Conservation (phyloP, 2,888 invertebrate genomes). For the Cremastinae sp. region DNA sequence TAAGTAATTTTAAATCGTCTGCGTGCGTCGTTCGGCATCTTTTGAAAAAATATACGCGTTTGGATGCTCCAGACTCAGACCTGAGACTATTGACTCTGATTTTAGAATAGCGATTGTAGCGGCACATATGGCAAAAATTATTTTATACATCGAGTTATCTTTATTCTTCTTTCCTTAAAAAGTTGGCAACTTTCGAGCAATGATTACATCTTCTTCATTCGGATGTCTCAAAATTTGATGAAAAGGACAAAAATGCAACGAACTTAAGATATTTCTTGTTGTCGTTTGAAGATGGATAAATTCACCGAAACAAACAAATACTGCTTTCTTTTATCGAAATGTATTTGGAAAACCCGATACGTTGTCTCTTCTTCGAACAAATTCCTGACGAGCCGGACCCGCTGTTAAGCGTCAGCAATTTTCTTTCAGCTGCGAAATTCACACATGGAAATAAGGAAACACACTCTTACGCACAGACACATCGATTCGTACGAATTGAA, state of each 20-base stretch:
- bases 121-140: conserved; percentile 46
- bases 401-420: conserved; percentile 38
- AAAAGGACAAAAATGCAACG: background rate
- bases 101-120: conserved; percentile 48
- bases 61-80: conserved; percentile 37
- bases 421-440: conserved; percentile 23
- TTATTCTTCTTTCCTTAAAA: background rate
- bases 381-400: conserved; percentile 56
- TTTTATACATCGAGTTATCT: background rate
- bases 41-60: conserved; percentile 48
- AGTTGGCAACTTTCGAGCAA: too few relatives aligned
- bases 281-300: background rate
- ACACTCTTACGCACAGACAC: conserved; percentile 3
- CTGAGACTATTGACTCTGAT: conserved; percentile 44
- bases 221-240: background rate
- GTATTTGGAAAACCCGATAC: background rate
- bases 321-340: background rate
- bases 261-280: background rate
- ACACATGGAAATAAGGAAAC: conserved; percentile 47
- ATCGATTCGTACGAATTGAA: conserved; percentile 2
- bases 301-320: background rate
- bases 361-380: conserved; percentile 5
- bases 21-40: conserved; percentile 10
- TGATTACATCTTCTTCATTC: background rate
- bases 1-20: conserved; percentile 23